Conservation (phyloP, 2,113 vertebrate genomes). For the Callospermophilus lateralis region DNA sequence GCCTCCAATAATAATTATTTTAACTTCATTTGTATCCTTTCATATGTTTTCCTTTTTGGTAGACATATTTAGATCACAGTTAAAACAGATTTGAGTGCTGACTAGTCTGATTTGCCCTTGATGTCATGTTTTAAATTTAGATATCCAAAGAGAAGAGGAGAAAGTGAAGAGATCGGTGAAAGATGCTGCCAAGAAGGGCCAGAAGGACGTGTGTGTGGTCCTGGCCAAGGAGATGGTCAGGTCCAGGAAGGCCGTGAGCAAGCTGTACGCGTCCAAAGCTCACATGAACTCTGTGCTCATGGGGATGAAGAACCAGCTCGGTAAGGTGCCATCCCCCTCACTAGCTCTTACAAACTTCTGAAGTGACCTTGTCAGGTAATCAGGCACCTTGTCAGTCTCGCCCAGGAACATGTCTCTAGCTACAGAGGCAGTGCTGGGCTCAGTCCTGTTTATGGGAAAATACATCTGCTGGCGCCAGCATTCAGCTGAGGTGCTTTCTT, state of each 20-base stretch:
- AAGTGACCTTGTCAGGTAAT: too few species aligned
- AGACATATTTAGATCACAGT: neutral
- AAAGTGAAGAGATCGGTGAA: conserved; percentile 98
- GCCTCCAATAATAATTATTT: neutral
- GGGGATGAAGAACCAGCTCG: conserved; percentile 98
- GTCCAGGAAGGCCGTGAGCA: conserved; percentile 94
- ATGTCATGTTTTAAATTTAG: conserved; percentile 84
- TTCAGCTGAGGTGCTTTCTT: too few species aligned
- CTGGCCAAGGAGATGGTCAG: conserved; percentile 97
- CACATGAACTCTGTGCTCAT: conserved; percentile 99
- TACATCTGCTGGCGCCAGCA: too few species aligned
- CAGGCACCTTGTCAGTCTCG: too few species aligned
- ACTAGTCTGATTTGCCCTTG: neutral
- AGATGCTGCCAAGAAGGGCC: conserved; percentile 97
- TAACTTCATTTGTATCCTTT: neutral
- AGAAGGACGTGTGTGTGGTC: conserved; percentile 96
- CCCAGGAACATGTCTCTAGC: too few species aligned
- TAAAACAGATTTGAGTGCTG: conserved; percentile 19
- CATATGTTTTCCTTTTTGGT: conserved; percentile 16
- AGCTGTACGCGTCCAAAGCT: conserved; percentile 97
- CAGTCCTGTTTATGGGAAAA: too few species aligned
- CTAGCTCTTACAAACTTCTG: too few species aligned
- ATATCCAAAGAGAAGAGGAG: conserved; percentile 98
- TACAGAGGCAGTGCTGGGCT: too few species aligned
- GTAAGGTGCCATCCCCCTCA: conserved; percentile 87